Percentiles rank a stretch among this genome's conserved stretches.
phyloP scores from a whole-genome alignment of 2,113 vertebrate genomes.

The Nycticebus coucang region DNA sequence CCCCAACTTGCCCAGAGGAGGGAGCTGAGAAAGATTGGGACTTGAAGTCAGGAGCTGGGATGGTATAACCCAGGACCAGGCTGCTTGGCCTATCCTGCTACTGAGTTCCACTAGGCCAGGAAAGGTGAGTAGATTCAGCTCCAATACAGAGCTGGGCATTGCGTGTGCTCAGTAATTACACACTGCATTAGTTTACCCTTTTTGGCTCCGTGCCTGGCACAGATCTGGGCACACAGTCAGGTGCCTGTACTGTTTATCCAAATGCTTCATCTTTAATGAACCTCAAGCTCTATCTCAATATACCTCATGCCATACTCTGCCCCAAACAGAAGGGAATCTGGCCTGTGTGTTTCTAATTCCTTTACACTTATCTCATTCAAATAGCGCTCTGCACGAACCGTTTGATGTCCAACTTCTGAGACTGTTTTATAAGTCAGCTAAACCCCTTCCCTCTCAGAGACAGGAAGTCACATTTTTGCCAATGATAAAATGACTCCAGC shows the following conservation, averaged over 20 bases:
- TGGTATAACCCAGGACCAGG: background rate
- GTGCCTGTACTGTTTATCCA: slow-evolving; percentile 64
- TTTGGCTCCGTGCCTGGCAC: slow-evolving; percentile 65
- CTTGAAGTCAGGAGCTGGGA: background rate
- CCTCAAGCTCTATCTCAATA: slow-evolving; percentile 56
- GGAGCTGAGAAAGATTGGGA: background rate
- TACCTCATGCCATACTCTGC: slow-evolving; percentile 62
- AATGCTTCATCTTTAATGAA: slow-evolving; percentile 76
- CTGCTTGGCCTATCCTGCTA: background rate
- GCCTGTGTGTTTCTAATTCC: slow-evolving; percentile 78
- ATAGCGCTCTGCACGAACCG: slow-evolving; percentile 44
- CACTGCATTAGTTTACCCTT: slow-evolving; percentile 56
- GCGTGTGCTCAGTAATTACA: background rate
- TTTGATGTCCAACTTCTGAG: slow-evolving; percentile 75
- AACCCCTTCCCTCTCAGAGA: slow-evolving; percentile 70
- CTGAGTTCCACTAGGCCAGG: background rate
- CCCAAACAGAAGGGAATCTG: slow-evolving; percentile 68
- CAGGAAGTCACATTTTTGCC: slow-evolving; percentile 73
- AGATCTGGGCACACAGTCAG: slow-evolving; percentile 71
- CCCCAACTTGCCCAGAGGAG: background rate
- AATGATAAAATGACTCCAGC: slow-evolving; percentile 68
- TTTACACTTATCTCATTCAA: slow-evolving; percentile 81
- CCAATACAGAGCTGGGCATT: slow-evolving; percentile 16
- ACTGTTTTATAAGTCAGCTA: slow-evolving; percentile 67
- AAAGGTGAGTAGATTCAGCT: background rate